Evolutionary conservation across 2,888 invertebrate species (phyloP).

Genomic region (Bombylius discolor): DNA sequence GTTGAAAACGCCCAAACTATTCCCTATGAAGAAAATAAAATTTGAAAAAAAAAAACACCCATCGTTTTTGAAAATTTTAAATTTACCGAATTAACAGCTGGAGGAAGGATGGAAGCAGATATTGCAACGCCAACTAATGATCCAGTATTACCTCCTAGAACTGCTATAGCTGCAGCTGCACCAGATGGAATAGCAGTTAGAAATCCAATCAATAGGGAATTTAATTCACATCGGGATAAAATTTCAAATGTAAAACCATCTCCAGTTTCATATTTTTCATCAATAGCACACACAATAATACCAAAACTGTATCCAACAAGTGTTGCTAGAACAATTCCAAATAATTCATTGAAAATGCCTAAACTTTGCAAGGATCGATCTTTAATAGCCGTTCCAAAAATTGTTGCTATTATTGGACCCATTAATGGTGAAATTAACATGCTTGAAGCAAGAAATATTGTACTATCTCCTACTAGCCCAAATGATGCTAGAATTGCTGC

Average conservation of each 20-base stretch:
- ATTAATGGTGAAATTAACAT: slow-evolving; percentile 72
- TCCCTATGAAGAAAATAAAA: slow-evolving; percentile 36
- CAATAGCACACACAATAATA: slow-evolving; percentile 43
- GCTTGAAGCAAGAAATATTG: slow-evolving; percentile 60
- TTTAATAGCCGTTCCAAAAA: slow-evolving; percentile 57
- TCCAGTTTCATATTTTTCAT: slow-evolving; percentile 43
- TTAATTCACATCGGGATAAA: slow-evolving; percentile 48
- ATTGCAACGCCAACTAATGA: slow-evolving; percentile 72
- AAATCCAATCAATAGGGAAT: slow-evolving; percentile 55
- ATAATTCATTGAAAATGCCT: slow-evolving; percentile 52
- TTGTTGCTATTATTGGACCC: slow-evolving; percentile 67
- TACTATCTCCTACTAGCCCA: slow-evolving; percentile 60
- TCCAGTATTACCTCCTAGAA: slow-evolving; percentile 65
- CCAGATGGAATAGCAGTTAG: slow-evolving; percentile 66
- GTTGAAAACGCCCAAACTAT: slow-evolving; percentile 50
- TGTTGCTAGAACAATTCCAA: slow-evolving; percentile 53
- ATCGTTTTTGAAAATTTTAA: neutral
- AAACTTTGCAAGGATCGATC: slow-evolving; percentile 48
- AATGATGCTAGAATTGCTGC: slow-evolving; percentile 60
- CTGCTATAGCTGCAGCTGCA: slow-evolving; percentile 61
- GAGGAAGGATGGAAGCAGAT: slow-evolving; percentile 65
- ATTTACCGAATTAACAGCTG: slow-evolving; percentile 64
- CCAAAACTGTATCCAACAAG: slow-evolving; percentile 57
- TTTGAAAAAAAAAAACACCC: neutral
- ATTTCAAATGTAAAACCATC: slow-evolving; percentile 56